A percentile compares a stretch with the other conserved stretches of the same genome.
These are phyloP conservation scores for Euthynnus affinis DNA, from an alignment of 2,797 vertebrate genomes.

Conservation along the genomic window DNA sequence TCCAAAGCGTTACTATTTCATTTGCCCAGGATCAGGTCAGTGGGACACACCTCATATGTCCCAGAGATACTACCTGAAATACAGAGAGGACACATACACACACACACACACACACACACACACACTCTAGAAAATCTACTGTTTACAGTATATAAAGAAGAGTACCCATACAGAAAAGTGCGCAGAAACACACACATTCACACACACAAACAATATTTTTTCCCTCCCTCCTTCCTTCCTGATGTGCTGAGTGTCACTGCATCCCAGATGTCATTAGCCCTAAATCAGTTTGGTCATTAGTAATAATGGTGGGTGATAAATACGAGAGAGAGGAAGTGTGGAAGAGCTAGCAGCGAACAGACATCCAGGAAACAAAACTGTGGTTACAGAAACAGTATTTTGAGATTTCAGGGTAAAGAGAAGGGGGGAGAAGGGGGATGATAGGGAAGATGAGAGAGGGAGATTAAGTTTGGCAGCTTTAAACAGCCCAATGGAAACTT, in stretches of 20 bases:
- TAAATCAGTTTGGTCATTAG: constrained; percentile 54
- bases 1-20: constrained; percentile 68
- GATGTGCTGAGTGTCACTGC: constrained; percentile 24
- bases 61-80: constrained; percentile 39
- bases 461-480: constrained; percentile 74
- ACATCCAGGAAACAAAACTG: neutral
- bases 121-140: neutral
- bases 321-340: neutral
- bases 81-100: constrained; percentile 17
- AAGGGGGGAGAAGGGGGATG: neutral
- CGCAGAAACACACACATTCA: neutral
- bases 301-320: constrained; percentile 18
- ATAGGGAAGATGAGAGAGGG: constrained; percentile 34
- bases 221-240: neutral
- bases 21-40: constrained; percentile 74
- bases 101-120: no score
- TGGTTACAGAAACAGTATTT: neutral
- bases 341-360: neutral
- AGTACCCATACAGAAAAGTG: neutral
- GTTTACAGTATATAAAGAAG: neutral
- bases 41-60: constrained; percentile 50
- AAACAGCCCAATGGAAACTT: constrained; percentile 79
- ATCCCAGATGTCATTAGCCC: constrained; percentile 41
- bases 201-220: neutral
- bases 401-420: neutral